Base-by-base conservation (phyloP, 1,140 invertebrate genomes). In the Ditylenchus dipsaci region DNA sequence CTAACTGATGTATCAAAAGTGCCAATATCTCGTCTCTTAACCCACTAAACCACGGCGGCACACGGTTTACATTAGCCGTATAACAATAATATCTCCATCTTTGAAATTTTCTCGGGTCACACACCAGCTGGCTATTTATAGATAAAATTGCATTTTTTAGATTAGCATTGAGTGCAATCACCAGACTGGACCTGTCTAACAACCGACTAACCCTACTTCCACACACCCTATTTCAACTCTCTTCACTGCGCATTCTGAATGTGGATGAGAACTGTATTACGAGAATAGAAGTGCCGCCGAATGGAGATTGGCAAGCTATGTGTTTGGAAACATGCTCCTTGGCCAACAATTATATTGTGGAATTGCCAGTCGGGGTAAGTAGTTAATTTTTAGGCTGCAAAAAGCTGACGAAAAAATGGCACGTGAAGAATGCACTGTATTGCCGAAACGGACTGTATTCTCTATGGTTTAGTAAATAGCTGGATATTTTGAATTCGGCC, bases 121-220 rank as follows among this genome's bases (percentile, higher is more conserved):
- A n/a, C n/a, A n/a, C n/a, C n/a, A n/a, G n/a, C n/a, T n/a, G n/a
- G n/a, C n/a, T n/a, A n/a, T n/a, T n/a, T n/a, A n/a, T n/a, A 3
- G 33, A 3, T 38, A 38, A 38, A 38, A 38, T 38, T 38, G 33
- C 3, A 38, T 38, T 38, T 38, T 38, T 38, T 26, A 87, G 88
- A 69, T 85, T 90, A 27, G 89, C 90, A 0, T 84, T 96, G 0
- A 90, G 90, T 73, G 91, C 93, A 0, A 90, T 98, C 23, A 98
- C 95, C 0, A 87, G 93, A 47, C 85, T 98, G 8, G 95, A 98
- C 84, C 87, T 98, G 15, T 95, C 94, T 1, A 89, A 90, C 75
- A 97, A 97, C 84, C 88, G 89, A 56, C 86, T 98, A 5, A 88
- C 88, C 0, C 85, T 88, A 17, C 83, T 97, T 67, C 95, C 95